Evolutionary conservation across 2,888 invertebrate genomes (phyloP).

Genomic region (Ormyrus rosae): DNA sequence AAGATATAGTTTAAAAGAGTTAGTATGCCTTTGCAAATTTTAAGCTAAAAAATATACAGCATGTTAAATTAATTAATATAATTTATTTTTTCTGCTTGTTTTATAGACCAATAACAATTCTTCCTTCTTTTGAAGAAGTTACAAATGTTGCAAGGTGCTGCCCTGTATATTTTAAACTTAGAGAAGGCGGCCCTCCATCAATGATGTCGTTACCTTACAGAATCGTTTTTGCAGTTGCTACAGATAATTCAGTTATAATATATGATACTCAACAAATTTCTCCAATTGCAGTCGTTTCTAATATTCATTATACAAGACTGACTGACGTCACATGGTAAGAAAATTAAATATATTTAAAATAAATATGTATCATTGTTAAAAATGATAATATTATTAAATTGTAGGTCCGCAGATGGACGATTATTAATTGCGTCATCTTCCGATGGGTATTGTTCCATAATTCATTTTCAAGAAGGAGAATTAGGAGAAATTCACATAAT

Average conservation of each 20-base stretch:
- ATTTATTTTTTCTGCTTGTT: slow-evolving; percentile 19
- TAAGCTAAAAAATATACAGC: neutral
- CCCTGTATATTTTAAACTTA: slow-evolving; percentile 83
- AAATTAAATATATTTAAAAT: slow-evolving; percentile 38
- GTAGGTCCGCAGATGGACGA: slow-evolving; percentile 85
- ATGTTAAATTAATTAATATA: neutral
- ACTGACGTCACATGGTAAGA: slow-evolving; percentile 90
- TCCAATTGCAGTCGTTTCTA: slow-evolving; percentile 88
- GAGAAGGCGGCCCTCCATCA: slow-evolving; percentile 78
- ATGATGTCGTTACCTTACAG: slow-evolving; percentile 84
- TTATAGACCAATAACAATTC: slow-evolving; percentile 84
- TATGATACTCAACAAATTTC: slow-evolving; percentile 91
- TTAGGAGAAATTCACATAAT: slow-evolving; percentile 80
- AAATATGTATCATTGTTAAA: slow-evolving; percentile 7
- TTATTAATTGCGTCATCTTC: slow-evolving; percentile 88
- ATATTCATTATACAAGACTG: slow-evolving; percentile 92
- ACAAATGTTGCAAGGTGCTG: slow-evolving; percentile 91
- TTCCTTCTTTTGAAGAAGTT: slow-evolving; percentile 88
- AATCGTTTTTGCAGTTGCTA: slow-evolving; percentile 93
- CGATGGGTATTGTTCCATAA: slow-evolving; percentile 92
- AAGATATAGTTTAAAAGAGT: slow-evolving; percentile 79
- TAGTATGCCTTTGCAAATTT: slow-evolving; percentile 63
- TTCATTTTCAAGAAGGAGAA: slow-evolving; percentile 86
- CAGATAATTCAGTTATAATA: slow-evolving; percentile 88
- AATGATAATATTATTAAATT: neutral